phyloP scores from a whole-genome alignment of 37 sponge, comb jelly and placozoan species.

The Bolinopsis microptera region DNA sequence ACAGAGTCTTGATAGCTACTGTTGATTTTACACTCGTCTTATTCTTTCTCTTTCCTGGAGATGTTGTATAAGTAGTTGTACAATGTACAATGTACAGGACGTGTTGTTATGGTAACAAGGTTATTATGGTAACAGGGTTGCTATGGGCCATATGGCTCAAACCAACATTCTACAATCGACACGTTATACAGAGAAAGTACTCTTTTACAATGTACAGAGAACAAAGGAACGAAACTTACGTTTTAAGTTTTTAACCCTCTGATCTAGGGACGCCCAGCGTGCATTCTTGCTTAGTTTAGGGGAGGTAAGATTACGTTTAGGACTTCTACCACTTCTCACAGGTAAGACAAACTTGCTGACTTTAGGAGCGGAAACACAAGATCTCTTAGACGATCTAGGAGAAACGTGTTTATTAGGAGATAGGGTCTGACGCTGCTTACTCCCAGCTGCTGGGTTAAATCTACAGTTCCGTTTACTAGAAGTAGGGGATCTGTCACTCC shows the following conservation, averaged over 20 bases:
- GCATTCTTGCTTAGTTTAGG: neutral
- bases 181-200: too few species aligned
- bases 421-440: neutral
- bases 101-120: too few species aligned
- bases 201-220: too few species aligned
- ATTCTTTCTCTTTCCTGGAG: neutral
- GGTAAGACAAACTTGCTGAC: neutral
- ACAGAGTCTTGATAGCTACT: neutral
- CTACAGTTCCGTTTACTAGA: neutral
- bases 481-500: neutral
- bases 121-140: too few species aligned
- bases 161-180: too few species aligned
- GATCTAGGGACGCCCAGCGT: neutral
- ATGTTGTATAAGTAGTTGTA: too few species aligned
- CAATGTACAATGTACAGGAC: too few species aligned
- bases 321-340: neutral
- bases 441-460: neutral
- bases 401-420: neutral
- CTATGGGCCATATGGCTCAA: too few species aligned
- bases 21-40: neutral
- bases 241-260: neutral
- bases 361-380: neutral
- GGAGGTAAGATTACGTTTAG: neutral
- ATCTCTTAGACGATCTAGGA: neutral
- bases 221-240: neutral